These are phyloP conservation scores for Rhinichthys osculus DNA, from an alignment of 2,797 vertebrate genomes.

Conservation along the genomic window DNA sequence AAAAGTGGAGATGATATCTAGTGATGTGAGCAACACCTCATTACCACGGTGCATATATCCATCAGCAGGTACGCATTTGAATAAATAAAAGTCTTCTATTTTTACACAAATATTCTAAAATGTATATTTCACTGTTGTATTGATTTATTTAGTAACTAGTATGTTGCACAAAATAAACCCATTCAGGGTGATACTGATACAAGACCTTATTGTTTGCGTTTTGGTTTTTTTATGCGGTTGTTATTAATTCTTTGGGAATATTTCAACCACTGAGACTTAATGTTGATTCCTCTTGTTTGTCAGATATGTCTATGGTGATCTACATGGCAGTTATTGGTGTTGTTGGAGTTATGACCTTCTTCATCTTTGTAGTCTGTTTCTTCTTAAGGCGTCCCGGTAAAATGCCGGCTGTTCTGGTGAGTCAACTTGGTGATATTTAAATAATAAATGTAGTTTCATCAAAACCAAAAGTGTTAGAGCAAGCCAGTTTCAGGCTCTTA, in stretches of 20 bases:
- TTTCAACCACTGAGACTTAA: background rate
- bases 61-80: constrained; percentile 68
- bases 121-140: background rate
- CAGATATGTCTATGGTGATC: constrained; percentile 25
- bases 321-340: constrained; percentile 33
- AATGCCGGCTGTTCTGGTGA: constrained; percentile 76
- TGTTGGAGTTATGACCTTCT: constrained; percentile 47
- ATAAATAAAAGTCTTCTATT: background rate
- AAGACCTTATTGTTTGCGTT: background rate
- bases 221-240: background rate
- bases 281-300: background rate
- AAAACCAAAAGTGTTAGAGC: constrained; percentile 11
- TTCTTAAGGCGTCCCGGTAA: constrained; percentile 72
- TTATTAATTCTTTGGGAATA: background rate
- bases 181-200: background rate
- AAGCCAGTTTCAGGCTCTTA: constrained; percentile 11
- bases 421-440: constrained; percentile 25
- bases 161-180: background rate
- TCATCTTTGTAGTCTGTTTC: constrained; percentile 54
- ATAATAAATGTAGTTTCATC: constrained; percentile 4
- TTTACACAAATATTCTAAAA: background rate
- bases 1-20: constrained; percentile 41
- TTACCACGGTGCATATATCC: constrained; percentile 67
- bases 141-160: background rate
- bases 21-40: constrained; percentile 49